phyloP scores from a whole-genome alignment of 2,113 vertebrate genomes.

The Mormyrus lacerda region DNA sequence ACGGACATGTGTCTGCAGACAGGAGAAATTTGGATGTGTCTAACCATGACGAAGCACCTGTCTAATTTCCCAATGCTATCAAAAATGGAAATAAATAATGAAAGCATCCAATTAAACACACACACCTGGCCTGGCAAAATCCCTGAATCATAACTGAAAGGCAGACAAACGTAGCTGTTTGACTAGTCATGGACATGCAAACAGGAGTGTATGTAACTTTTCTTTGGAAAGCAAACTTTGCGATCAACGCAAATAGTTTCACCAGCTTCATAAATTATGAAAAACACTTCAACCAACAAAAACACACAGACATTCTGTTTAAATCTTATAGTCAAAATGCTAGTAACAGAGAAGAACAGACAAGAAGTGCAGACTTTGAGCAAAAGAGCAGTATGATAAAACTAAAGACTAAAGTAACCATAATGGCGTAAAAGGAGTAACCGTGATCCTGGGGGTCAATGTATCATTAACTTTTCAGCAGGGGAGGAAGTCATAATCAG shows the following conservation, averaged over 20 bases:
- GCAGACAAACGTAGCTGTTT: neutral
- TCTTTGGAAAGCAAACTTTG: neutral
- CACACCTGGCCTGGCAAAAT: neutral
- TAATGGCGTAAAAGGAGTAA: neutral
- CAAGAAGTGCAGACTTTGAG: neutral
- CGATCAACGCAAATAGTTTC: neutral
- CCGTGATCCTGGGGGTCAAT: neutral
- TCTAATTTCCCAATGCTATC: neutral
- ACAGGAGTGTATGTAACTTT: neutral
- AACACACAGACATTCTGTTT: neutral
- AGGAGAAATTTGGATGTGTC: neutral
- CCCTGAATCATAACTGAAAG: neutral
- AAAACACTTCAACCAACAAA: neutral
- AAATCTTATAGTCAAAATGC: neutral
- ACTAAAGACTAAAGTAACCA: neutral
- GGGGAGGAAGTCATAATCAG: neutral
- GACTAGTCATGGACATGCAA: neutral
- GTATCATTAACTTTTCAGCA: neutral
- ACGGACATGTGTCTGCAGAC: neutral
- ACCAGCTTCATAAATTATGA: neutral
- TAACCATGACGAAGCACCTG: neutral
- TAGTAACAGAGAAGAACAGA: neutral
- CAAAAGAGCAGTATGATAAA: neutral
- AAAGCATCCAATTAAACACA: neutral
- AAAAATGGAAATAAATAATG: neutral